phyloP scores from a whole-genome alignment of 2,113 vertebrate species.

The Solea solea region DNA sequence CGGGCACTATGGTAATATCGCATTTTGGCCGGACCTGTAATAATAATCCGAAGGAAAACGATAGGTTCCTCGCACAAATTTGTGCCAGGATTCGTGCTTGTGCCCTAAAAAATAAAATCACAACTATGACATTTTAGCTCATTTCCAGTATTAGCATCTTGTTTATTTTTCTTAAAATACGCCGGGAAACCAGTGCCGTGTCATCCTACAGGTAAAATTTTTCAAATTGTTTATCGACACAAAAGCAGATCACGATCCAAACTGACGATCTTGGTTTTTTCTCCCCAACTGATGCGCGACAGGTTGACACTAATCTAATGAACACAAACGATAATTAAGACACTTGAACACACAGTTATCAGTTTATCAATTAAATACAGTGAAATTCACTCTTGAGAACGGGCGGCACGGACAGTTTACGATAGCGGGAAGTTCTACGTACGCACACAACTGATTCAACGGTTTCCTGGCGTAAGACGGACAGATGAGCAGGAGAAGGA shows the following conservation, averaged over 20 bases:
- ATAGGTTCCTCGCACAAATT: too few species aligned
- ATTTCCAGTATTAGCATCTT: background rate
- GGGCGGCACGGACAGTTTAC: slow-evolving; percentile 33
- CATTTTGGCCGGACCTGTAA: too few species aligned
- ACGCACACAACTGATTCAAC: slow-evolving; percentile 52
- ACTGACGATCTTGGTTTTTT: background rate
- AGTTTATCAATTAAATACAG: slow-evolving; percentile 24
- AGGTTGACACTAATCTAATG: background rate
- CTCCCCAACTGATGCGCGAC: background rate
- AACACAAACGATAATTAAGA: slow-evolving; percentile 31
- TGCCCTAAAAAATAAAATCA: background rate
- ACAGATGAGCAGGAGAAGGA: background rate
- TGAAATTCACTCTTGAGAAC: slow-evolving; percentile 42
- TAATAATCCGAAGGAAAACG: too few species aligned
- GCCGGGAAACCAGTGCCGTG: too few species aligned
- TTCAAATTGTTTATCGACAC: too few species aligned
- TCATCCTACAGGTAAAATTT: too few species aligned
- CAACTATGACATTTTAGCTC: slow-evolving; percentile 3
- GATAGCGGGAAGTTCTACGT: slow-evolving; percentile 38
- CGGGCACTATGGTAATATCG: too few species aligned
- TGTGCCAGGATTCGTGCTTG: too few species aligned
- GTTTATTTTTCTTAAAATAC: slow-evolving; percentile 17
- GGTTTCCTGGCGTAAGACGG: slow-evolving; percentile 38
- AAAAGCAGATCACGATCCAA: background rate
- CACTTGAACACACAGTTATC: slow-evolving; percentile 18